A percentile compares a stretch with the other conserved stretches of the same genome.
phyloP scores from a whole-genome alignment of 2,797 vertebrate genomes.

The Argyrosomus regius region DNA sequence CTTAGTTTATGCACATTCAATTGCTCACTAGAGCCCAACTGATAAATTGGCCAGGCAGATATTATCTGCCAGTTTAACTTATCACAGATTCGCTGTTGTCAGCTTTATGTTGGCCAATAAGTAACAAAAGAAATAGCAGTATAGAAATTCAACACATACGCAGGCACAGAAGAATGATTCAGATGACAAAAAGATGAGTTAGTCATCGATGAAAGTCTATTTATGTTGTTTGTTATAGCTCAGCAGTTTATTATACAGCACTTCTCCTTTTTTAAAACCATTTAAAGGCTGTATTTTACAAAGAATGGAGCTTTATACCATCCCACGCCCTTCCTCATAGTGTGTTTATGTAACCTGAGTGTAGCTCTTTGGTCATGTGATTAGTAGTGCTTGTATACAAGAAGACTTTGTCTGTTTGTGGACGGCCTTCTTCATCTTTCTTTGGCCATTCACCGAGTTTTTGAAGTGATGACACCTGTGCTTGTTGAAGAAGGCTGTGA shows the following conservation, averaged over 20 bases:
- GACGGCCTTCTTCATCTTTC: too few species aligned
- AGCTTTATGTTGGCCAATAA: not conserved
- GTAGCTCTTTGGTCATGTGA: too few species aligned
- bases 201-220: not conserved
- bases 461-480: not conserved
- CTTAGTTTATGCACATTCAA: slow-evolving; percentile 33
- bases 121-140: not conserved
- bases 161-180: not conserved
- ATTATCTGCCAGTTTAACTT: slow-evolving; percentile 1
- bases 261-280: too few species aligned
- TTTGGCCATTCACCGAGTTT: too few species aligned
- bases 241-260: too few species aligned
- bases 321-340: too few species aligned
- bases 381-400: too few species aligned
- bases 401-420: too few species aligned
- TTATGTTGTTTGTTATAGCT: too few species aligned
- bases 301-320: too few species aligned
- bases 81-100: not conserved
- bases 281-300: too few species aligned
- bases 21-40: slow-evolving; percentile 5
- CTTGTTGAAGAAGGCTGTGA: not conserved
- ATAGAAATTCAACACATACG: not conserved
- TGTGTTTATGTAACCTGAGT: too few species aligned
- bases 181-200: not conserved
- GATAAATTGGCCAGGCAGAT: slow-evolving; percentile 11